Evolutionary conservation across 2,888 invertebrate species (phyloP).

Genomic region (Pherbina coryleti): DNA sequence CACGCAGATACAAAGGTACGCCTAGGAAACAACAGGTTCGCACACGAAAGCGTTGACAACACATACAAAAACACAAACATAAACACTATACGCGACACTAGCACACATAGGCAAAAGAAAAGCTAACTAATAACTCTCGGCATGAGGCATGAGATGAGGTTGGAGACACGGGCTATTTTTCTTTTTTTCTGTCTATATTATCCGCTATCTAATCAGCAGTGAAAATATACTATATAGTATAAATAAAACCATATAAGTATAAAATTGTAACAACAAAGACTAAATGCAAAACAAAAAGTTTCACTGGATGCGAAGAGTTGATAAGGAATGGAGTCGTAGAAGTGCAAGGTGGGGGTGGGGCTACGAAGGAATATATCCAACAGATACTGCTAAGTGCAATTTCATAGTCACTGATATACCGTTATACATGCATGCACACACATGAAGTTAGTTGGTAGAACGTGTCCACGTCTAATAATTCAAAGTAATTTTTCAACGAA

Average conservation of each 20-base stretch:
- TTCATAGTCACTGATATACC: neutral
- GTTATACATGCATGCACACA: neutral
- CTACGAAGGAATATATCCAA: neutral
- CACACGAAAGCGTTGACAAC: slow-evolving; percentile 7
- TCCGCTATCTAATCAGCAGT: slow-evolving; percentile 45
- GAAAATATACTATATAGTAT: slow-evolving; percentile 23
- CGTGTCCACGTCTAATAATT: slow-evolving; percentile 31
- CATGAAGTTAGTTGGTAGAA: neutral
- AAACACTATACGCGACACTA: neutral
- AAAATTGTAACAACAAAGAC: slow-evolving; percentile 14
- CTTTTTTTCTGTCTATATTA: slow-evolving; percentile 10
- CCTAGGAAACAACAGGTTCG: slow-evolving; percentile 27
- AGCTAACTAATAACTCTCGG: slow-evolving; percentile 22
- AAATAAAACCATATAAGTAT: slow-evolving; percentile 24
- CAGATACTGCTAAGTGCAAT: neutral
- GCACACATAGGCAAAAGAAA: slow-evolving; percentile 22
- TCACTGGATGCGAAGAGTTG: neutral
- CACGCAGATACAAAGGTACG: slow-evolving; percentile 35
- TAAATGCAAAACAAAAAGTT: neutral
- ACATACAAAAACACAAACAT: slow-evolving; percentile 4
- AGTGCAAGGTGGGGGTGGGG: neutral
- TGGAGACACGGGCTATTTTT: slow-evolving; percentile 23
- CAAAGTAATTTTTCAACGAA: slow-evolving; percentile 27
- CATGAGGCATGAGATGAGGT: neutral
- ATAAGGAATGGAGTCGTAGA: neutral